Evolutionary conservation across 2,888 invertebrate species (phyloP).

Genomic region (Eurytoma californica): DNA sequence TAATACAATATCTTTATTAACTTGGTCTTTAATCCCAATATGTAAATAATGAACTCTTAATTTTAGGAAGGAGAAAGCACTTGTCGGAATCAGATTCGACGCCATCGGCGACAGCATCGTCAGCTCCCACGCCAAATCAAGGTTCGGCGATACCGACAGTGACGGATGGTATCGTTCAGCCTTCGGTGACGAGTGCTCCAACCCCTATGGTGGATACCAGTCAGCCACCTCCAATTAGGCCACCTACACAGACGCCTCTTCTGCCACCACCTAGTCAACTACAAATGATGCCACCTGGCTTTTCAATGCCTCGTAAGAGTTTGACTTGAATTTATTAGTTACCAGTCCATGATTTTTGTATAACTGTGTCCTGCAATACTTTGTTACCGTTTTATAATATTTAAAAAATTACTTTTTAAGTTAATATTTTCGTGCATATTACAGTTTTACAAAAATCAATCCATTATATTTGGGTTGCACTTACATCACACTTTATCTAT

Average conservation of each 20-base stretch:
- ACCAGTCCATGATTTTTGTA: not conserved
- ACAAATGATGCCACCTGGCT: constrained; percentile 75
- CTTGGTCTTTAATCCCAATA: not conserved
- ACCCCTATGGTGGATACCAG: constrained; percentile 78
- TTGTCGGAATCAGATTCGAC: constrained; percentile 41
- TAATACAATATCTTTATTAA: not conserved
- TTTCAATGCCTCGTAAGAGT: constrained; percentile 74
- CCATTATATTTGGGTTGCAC: no score
- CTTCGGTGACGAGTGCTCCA: constrained; percentile 54
- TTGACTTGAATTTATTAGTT: not conserved
- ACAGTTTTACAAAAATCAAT: no score
- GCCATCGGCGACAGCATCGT: not conserved
- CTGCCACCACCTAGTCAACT: constrained; percentile 72
- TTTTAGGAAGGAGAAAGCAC: constrained; percentile 49
- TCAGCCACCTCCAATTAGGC: constrained; percentile 78
- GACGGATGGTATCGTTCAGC: constrained; percentile 65
- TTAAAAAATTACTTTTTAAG: no score
- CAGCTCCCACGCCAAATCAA: constrained; percentile 49
- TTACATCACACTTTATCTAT: no score
- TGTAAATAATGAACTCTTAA: not conserved
- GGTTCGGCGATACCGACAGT: constrained; percentile 66
- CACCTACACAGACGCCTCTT: constrained; percentile 76
- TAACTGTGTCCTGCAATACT: no score
- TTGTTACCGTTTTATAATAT: no score
- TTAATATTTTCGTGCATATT: no score